A percentile compares a stretch with the other conserved stretches of the same genome.
phyloP scores from a whole-genome alignment of 2,888 invertebrate genomes.

The Listrodromus nycthemerus region DNA sequence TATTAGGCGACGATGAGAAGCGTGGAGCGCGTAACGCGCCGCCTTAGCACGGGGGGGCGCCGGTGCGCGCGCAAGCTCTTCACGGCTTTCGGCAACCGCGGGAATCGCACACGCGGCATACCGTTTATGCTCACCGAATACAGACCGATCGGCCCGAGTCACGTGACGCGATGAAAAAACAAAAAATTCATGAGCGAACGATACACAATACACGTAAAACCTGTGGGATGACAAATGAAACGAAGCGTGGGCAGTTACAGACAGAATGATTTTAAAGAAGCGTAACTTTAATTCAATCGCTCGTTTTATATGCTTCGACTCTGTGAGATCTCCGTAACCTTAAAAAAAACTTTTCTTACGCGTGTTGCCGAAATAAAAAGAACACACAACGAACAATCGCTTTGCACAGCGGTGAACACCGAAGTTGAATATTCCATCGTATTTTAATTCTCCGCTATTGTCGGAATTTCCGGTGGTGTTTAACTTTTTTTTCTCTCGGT shows the following conservation, averaged over 20 bases:
- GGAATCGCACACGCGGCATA: conserved; percentile 15
- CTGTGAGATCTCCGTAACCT: neutral
- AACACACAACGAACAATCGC: conserved; percentile 7
- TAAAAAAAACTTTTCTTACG: neutral
- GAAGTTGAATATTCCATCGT: neutral
- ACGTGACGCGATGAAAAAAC: neutral
- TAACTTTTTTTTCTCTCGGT: neutral
- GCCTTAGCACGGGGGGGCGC: neutral
- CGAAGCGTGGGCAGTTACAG: too few species aligned
- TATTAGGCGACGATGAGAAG: conserved; percentile 76
- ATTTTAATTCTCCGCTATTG: neutral
- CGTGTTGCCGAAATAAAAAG: neutral
- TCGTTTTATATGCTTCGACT: neutral
- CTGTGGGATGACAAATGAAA: too few species aligned
- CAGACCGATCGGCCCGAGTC: neutral
- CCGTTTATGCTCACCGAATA: conserved; percentile 31
- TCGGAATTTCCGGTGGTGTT: neutral
- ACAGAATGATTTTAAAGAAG: too few species aligned
- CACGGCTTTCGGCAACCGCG: neutral
- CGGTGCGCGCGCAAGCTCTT: neutral
- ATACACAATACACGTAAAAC: too few species aligned
- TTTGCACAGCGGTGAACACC: neutral
- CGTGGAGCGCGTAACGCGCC: conserved; percentile 47
- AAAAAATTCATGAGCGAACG: neutral
- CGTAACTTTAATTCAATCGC: too few species aligned